phyloP scores from a whole-genome alignment of 2,888 invertebrate genomes.

The Hydropsyche betteni region DNA sequence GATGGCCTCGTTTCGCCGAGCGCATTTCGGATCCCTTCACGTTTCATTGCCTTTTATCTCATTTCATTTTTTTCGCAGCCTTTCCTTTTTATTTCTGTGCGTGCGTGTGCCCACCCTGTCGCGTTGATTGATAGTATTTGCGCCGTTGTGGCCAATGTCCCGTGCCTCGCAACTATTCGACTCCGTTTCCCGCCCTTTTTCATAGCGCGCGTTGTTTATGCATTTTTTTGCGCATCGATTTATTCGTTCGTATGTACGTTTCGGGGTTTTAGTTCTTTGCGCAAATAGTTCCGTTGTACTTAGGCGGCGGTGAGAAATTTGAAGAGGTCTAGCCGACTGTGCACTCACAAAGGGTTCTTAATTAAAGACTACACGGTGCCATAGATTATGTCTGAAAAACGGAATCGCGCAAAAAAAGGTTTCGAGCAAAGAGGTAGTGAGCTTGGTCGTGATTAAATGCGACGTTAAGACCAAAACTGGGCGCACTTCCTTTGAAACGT shows the following conservation, averaged over 20 bases:
- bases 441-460: not conserved
- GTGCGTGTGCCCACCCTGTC: too few species aligned
- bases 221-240: too few species aligned
- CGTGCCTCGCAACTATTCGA: too few species aligned
- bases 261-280: too few species aligned
- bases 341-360: constrained; percentile 38
- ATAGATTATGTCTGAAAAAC: constrained; percentile 31
- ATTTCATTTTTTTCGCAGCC: constrained; percentile 36
- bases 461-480: not conserved
- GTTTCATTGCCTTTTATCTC: constrained; percentile 46
- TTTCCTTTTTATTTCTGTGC: too few species aligned
- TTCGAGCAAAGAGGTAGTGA: not conserved
- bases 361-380: constrained; percentile 39
- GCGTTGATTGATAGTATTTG: too few species aligned
- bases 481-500: too few species aligned
- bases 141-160: too few species aligned
- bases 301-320: constrained; percentile 15
- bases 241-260: too few species aligned
- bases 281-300: too few species aligned
- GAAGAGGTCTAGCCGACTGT: constrained; percentile 26
- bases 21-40: constrained; percentile 37
- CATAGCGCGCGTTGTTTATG: too few species aligned
- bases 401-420: constrained; percentile 7
- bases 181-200: too few species aligned
- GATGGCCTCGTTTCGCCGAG: constrained; percentile 33